Percentiles rank a stretch among this genome's conserved stretches.
These are phyloP conservation scores for Tricholaema leucomelas DNA, from an alignment of 2,113 vertebrate genomes.

Conservation along the genomic window DNA sequence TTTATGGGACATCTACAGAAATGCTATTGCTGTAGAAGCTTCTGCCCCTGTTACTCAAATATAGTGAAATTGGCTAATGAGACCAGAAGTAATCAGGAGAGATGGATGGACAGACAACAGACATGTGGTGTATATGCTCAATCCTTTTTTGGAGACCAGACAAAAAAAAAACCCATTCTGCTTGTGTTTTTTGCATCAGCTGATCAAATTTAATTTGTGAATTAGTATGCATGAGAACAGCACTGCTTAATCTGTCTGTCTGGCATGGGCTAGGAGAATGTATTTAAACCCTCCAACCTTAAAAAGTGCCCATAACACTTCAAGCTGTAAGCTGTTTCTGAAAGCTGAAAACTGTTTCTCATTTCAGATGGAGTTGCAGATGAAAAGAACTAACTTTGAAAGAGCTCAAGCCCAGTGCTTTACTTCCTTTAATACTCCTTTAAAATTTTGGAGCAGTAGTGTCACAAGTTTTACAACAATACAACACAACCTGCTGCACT, in stretches of 20 bases:
- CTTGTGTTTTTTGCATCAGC: neutral
- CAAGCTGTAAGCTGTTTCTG: neutral
- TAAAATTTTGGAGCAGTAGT: neutral
- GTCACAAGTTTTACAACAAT: neutral
- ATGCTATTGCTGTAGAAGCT: neutral
- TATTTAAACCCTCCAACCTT: neutral
- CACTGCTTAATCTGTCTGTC: neutral
- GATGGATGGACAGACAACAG: neutral
- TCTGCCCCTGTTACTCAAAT: neutral
- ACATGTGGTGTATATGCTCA: rapidly evolving
- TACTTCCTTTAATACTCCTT: neutral
- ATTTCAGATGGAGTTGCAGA: neutral
- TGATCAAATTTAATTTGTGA: neutral
- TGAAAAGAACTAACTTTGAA: neutral
- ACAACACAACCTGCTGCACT: neutral
- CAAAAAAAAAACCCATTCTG: neutral
- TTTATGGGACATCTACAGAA: neutral
- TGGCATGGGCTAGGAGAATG: neutral
- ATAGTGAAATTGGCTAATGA: neutral
- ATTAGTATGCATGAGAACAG: constrained; percentile 5
- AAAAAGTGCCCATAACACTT: neutral
- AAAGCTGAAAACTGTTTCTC: neutral
- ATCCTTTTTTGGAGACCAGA: neutral
- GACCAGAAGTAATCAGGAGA: neutral
- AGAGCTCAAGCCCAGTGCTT: neutral